Evolutionary conservation across 1,140 invertebrate genomes (phyloP), one percentile per base, ranked within the genome.

Genomic region (Ceratitis capitata): DNA sequence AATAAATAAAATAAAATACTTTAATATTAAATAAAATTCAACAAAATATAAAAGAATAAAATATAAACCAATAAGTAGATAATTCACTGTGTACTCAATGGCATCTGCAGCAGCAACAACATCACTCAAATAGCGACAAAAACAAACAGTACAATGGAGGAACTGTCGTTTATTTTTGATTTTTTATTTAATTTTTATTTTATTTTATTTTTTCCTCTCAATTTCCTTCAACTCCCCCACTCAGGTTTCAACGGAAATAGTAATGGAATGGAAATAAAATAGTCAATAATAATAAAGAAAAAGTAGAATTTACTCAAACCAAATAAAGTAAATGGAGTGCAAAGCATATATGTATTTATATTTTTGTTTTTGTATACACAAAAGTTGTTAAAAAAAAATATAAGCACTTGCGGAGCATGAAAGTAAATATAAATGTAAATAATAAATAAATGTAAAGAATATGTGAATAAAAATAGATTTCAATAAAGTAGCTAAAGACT

Each of bases 251-350:
- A 39, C 29, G 61, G 61, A 69, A 69, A 69, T 69, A 32, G 32
- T 10, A 7, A 69, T 69, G 61, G 16, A 69, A 39, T 35, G 32
- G 39, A 69, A 69, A 39, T 32, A 29, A 64, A 32, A 35, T 69
- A 16, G 61, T 32, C 35, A 69, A 69, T 69, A 69, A 69, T 16
- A 39, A 69, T n/a, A 69, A 69, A 69, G 14, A 14, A 29, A 69
- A 69, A n/a, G 3, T 14, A 61, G 10, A 61, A 16, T 69, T 1
- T 19, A 19, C 32, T 16, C 61, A 35, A 69, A 69, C 39, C 35
- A 35, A 69, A 69, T 69, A 19, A 39, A 69, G 29, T 69, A 39
- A 69, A 69, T 69, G 61, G 61, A 69, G 61, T 39, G 61, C 29
- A 69, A 69, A 32, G 61, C 29, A 19, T 29, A 6, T 16, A 69